Evolutionary conservation across 2,113 vertebrate species (phyloP), one percentile per base, ranked within the genome.

Genomic region (Cryptotis parvus): DNA sequence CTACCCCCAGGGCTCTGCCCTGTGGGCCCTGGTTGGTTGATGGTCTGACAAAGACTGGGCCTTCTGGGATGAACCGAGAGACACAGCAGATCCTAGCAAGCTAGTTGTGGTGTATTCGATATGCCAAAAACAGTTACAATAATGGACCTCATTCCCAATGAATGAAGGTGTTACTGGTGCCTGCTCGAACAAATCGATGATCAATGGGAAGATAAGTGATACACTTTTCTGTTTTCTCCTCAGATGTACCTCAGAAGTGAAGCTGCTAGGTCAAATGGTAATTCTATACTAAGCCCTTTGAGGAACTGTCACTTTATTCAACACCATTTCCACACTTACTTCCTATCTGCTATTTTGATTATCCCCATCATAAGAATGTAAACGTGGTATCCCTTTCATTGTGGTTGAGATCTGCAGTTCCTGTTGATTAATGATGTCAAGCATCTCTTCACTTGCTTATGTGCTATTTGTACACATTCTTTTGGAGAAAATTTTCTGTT

Each of bases 371-470:
- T 55, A 58, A 77, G 39, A 29, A 68, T 43, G 16, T 77, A 29
- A 66, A 82, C 20, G 8, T 45, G 1, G 33, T 61, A 75, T 49
- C 31, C 49, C 45, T 81, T 41, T 69, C 24, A 70, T 6, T 84
- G 63, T 58, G 55, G 58, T 81, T 92, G 39, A 79, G 39, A 75
- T 72, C 33, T 66, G 9, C 10, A 66, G 65, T 94, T 31, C 41
- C 24, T 73, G 55, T 35, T 11, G 77, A 73, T 5, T 35, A 45
- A 73, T 29, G 2, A 33, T 77, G 22, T 58, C 14, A 69, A 35
- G 27, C 9, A 76, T 58, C 14, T 75, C 68, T 94, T 75, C 79
- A 41, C 35, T 18, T 43, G 58, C 3, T 86, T 86, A 84, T 9
- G 69, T 22, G 70, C 10, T 68, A 49, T 37, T 29, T 68, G 22